Evolutionary conservation across 2,797 vertebrate genomes (phyloP).

Genomic region (Coreius guichenoti): DNA sequence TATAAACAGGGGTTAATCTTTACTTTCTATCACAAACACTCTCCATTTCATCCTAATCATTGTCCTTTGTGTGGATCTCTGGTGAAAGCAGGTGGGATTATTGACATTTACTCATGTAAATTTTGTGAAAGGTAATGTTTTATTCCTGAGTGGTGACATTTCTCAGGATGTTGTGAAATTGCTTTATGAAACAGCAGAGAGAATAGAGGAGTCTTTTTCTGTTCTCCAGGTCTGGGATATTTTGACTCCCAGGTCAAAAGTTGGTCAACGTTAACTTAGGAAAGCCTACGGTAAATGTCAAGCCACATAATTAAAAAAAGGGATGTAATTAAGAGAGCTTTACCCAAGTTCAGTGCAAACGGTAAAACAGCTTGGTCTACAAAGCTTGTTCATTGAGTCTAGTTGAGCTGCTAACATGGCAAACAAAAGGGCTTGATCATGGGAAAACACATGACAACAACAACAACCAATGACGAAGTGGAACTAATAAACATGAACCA

Average conservation of each 20-base stretch:
- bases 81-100: slow-evolving; percentile 46
- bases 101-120: slow-evolving; percentile 60
- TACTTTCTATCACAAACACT: neutral
- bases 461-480: neutral
- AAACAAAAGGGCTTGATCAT: neutral
- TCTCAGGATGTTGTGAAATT: slow-evolving; percentile 37
- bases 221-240: slow-evolving; percentile 8
- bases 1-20: neutral
- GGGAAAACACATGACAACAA: neutral
- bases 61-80: slow-evolving; percentile 34
- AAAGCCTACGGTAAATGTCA: slow-evolving; percentile 46
- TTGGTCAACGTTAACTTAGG: slow-evolving; percentile 25
- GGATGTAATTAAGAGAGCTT: slow-evolving; percentile 36
- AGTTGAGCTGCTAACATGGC: neutral
- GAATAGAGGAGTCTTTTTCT: slow-evolving; percentile 6
- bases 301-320: slow-evolving; percentile 31
- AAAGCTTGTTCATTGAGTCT: neutral
- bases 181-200: slow-evolving; percentile 25
- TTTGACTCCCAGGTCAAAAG: slow-evolving; percentile 28
- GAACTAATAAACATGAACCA: neutral
- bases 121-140: slow-evolving; percentile 53
- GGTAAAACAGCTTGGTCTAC: neutral
- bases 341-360: neutral
- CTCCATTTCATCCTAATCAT: slow-evolving; percentile 29
- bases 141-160: slow-evolving; percentile 56